Conservation (phyloP, 2,113 vertebrate genomes). For the Chelonoidis abingdonii region DNA sequence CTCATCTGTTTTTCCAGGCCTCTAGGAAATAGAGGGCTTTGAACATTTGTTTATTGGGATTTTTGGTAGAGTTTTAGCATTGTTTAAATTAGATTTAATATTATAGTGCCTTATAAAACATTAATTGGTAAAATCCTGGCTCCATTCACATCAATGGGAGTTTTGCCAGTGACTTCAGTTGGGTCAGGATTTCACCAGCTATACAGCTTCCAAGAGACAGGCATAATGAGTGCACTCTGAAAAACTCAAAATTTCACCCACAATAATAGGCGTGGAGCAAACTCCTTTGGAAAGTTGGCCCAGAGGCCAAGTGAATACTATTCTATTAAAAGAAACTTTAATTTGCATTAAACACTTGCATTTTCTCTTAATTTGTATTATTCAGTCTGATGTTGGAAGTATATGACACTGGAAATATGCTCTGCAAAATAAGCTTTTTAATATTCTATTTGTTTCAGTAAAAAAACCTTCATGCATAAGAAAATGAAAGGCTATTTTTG, state of each 20-base stretch:
- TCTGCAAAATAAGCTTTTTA: neutral
- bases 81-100: neutral
- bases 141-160: neutral
- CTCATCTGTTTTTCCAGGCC: neutral
- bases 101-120: neutral
- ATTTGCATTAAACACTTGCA: neutral
- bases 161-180: neutral
- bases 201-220: neutral
- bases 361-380: neutral
- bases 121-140: neutral
- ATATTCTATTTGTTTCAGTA: neutral
- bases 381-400: neutral
- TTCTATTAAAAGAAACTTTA: neutral
- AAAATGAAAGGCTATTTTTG: neutral
- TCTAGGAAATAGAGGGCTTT: neutral
- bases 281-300: neutral
- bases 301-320: neutral
- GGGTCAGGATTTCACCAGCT: neutral
- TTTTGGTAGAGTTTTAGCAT: neutral
- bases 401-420: neutral
- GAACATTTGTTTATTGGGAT: neutral
- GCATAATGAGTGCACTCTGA: neutral
- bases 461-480: neutral
- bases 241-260: neutral
- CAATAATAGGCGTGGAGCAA: neutral